Base-by-base conservation (phyloP, 2,888 invertebrate species). In the Lasioglossum calceatum region DNA sequence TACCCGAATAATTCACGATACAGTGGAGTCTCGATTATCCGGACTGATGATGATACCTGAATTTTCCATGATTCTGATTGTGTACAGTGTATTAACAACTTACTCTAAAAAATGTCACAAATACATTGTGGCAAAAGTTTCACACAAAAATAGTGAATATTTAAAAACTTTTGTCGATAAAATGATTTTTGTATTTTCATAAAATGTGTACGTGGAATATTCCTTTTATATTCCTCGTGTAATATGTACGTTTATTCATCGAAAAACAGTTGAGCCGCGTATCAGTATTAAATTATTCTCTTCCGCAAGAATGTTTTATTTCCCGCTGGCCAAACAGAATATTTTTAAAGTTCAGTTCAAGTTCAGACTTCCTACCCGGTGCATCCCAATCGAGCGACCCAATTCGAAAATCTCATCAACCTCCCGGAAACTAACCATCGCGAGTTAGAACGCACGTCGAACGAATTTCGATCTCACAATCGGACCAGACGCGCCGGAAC, bases 301-400 rank as follows among this genome's bases (percentile, higher is more conserved):
- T 39, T 8, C 19, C 7, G 19, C 23, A 0, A 12, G 39, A n/a
- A 39, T 39, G 23, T 70, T 23, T 23, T 70, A 23, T 70, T 70
- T 23, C 70, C 70, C 0, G 23, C 1, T 70, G 23, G 23, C 14
- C 39, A 10, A 76, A 14, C 32, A 36, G 44, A 50, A 76, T 64
- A 76, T 74, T 61, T 77, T 73, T 73, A 73, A 84, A 82, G 82
- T 84, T 82, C 39, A 10, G 54, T 36, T 72, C 64, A 85, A 85
- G 85, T 85, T 85, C 85, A 85, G 47, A 36, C 71, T 54, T 50
- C 39, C 71, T 39, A 47, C 54, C 75, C 14, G 72, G 54, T 39
- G 79, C 73, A 54, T 72, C 47, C 64, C 79, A 75, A 84, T 84
- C 85, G 85, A 77, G 76, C 79, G 85, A 85, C 85, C 79, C 67